These are phyloP conservation scores for Agrotis segetum DNA, from an alignment of 2,888 invertebrate species.

Conservation along the genomic window DNA sequence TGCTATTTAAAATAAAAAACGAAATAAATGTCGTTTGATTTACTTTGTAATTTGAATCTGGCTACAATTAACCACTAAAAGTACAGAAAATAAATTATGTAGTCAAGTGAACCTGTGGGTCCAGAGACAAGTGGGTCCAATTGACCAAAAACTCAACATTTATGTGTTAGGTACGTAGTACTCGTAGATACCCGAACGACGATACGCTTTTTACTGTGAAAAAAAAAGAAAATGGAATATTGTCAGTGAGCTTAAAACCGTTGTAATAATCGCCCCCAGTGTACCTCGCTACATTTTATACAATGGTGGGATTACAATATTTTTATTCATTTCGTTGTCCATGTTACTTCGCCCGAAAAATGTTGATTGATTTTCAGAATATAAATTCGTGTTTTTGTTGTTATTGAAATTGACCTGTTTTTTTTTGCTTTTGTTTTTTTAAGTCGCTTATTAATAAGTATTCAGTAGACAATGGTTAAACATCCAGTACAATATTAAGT, in stretches of 20 bases:
- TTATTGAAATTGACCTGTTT: constrained; percentile 34
- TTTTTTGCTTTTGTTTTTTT: constrained; percentile 36
- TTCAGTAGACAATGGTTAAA: constrained; percentile 13
- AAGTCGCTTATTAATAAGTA: constrained; percentile 7
- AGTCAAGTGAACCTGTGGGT: too few relatives aligned
- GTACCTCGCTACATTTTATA: constrained; percentile 35
- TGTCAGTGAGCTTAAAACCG: constrained; percentile 39
- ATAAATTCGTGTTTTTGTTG: constrained; percentile 35
- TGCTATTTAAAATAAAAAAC: too few relatives aligned
- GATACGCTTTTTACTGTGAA: constrained; percentile 51
- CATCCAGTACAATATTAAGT: neutral
- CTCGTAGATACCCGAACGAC: neutral
- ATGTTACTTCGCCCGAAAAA: constrained; percentile 44
- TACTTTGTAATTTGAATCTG: too few relatives aligned
- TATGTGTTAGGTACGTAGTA: too few relatives aligned
- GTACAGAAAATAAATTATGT: too few relatives aligned
- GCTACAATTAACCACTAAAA: too few relatives aligned
- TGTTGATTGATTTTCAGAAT: constrained; percentile 58
- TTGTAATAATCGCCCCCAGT: constrained; percentile 37
- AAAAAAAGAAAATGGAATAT: constrained; percentile 56
- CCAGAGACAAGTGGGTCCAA: too few relatives aligned
- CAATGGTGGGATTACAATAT: constrained; percentile 52
- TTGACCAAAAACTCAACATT: too few relatives aligned
- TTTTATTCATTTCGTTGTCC: constrained; percentile 49
- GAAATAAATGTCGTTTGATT: too few relatives aligned